Evolutionary conservation across 1,140 invertebrate species (phyloP).

Genomic region (Magallana angulata): DNA sequence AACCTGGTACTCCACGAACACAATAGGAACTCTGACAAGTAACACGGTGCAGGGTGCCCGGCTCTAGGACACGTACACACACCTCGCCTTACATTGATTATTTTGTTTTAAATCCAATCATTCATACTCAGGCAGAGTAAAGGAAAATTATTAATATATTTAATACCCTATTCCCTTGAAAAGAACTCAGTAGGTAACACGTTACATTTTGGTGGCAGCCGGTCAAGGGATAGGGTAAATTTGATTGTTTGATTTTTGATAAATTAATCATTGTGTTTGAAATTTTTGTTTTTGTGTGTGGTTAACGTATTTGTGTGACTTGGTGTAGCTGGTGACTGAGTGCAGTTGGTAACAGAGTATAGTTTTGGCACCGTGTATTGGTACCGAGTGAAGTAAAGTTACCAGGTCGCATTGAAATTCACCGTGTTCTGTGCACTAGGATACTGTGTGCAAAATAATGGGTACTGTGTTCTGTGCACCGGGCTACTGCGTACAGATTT

Average conservation of each 20-base stretch:
- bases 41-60: too few relatives aligned
- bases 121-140: background rate
- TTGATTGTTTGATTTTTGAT: background rate
- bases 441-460: background rate
- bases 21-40: too few relatives aligned
- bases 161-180: background rate
- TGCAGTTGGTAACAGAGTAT: background rate
- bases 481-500: background rate
- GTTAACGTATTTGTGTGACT: background rate
- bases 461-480: background rate
- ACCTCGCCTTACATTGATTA: too few relatives aligned
- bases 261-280: background rate
- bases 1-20: too few relatives aligned
- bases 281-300: background rate
- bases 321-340: too few relatives aligned
- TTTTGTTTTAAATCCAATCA: background rate
- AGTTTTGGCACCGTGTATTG: background rate
- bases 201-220: background rate
- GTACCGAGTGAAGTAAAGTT: too few relatives aligned
- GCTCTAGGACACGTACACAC: too few relatives aligned
- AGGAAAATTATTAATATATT: background rate
- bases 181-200: background rate
- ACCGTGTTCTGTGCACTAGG: background rate
- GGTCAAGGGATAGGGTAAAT: background rate
- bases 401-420: too few relatives aligned